Conservation (phyloP, 2,797 vertebrate genomes). For the Phrynocephalus guinanensis region DNA sequence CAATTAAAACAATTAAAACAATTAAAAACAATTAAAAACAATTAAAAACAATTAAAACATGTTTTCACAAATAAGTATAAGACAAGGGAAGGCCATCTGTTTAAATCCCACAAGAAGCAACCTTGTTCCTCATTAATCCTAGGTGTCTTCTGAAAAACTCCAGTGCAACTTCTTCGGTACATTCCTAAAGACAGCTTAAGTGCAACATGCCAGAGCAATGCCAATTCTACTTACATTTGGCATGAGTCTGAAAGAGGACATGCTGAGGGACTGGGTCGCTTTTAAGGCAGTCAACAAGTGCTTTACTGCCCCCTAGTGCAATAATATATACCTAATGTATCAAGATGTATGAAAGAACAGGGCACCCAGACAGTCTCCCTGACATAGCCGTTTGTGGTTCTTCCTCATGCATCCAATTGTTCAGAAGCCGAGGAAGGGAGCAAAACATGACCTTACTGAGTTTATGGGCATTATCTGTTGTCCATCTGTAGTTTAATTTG, state of each 20-base stretch:
- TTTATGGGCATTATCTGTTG: too few relatives aligned
- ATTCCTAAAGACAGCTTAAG: slow-evolving; percentile 12
- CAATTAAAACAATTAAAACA: background rate
- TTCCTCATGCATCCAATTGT: too few relatives aligned
- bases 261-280: slow-evolving; percentile 6
- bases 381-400: too few relatives aligned
- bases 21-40: background rate
- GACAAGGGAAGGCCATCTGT: background rate
- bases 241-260: slow-evolving; percentile 13
- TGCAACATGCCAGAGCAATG: background rate
- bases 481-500: too few relatives aligned
- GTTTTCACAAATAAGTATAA: slow-evolving; percentile 5
- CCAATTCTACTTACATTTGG: slow-evolving; percentile 10
- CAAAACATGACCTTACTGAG: too few relatives aligned
- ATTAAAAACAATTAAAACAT: background rate
- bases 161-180: slow-evolving; percentile 20
- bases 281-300: slow-evolving; percentile 4
- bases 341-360: too few relatives aligned
- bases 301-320: slow-evolving; percentile 57
- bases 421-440: too few relatives aligned
- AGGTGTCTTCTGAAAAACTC: slow-evolving; percentile 26
- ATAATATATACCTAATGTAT: background rate
- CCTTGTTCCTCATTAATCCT: background rate
- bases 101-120: slow-evolving; percentile 12
- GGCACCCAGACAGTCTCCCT: too few relatives aligned